A percentile compares a stretch with the other conserved stretches of the same genome.
phyloP scores from a whole-genome alignment of 2,113 vertebrate genomes.

The Corynorhinus townsendii region DNA sequence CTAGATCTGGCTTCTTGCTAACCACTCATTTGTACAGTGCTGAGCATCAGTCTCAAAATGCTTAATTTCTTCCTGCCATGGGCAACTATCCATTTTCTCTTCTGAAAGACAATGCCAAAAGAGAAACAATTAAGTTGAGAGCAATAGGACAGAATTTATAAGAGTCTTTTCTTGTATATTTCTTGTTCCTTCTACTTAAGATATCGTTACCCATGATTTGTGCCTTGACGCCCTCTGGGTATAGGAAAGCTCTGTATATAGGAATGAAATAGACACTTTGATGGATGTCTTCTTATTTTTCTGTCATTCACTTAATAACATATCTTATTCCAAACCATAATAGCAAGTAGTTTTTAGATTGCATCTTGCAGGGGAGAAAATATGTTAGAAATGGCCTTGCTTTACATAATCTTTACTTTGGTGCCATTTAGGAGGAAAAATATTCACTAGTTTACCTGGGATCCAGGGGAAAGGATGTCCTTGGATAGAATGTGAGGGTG shows the following conservation, averaged over 20 bases:
- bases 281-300: constrained; percentile 65
- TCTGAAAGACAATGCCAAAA: background rate
- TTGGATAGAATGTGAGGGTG: background rate
- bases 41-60: background rate
- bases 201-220: constrained; percentile 37
- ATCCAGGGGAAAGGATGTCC: background rate
- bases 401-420: constrained; percentile 30
- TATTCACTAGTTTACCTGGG: background rate
- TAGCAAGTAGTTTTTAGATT: constrained; percentile 62
- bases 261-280: constrained; percentile 56
- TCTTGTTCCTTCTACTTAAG: constrained; percentile 52
- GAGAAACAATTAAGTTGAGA: constrained; percentile 25
- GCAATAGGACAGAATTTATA: constrained; percentile 5
- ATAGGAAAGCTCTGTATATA: background rate
- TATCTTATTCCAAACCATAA: constrained; percentile 52
- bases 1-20: too few species aligned
- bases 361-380: constrained; percentile 42
- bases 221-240: constrained; percentile 11
- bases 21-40: background rate
- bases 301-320: constrained; percentile 66
- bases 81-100: background rate
- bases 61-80: background rate
- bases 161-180: background rate
- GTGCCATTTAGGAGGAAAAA: background rate
- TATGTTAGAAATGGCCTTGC: constrained; percentile 29